Percentiles rank a stretch among this genome's conserved stretches.
These are phyloP conservation scores for Odontomyia ornata DNA, from an alignment of 2,888 invertebrate species.

Conservation along the genomic window DNA sequence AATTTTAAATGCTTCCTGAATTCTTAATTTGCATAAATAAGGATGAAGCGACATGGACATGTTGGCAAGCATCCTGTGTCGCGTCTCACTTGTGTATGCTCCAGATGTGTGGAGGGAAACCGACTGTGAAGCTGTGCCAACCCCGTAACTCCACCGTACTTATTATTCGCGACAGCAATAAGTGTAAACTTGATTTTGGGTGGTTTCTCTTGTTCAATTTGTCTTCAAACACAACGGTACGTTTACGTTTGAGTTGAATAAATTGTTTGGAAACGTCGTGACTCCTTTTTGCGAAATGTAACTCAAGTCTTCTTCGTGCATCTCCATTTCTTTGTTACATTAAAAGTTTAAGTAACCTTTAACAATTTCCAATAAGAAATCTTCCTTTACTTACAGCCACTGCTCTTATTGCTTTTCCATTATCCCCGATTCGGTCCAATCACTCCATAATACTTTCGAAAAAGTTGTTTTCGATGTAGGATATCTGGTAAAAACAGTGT, in stretches of 20 bases:
- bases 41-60: slow-evolving; percentile 5
- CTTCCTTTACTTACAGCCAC: too few species aligned
- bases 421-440: slow-evolving; percentile 7
- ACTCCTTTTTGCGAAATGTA: too few species aligned
- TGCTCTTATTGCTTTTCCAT: background rate
- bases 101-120: background rate
- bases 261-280: too few species aligned
- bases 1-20: slow-evolving; percentile 41
- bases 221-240: too few species aligned
- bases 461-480: slow-evolving; percentile 21
- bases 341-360: too few species aligned
- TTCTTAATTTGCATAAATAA: slow-evolving; percentile 44
- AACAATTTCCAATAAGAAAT: too few species aligned
- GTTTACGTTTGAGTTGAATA: too few species aligned
- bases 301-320: too few species aligned
- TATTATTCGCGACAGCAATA: slow-evolving; percentile 21
- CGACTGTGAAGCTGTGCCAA: background rate
- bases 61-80: slow-evolving; percentile 23
- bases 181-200: background rate
- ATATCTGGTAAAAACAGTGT: background rate
- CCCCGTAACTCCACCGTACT: background rate
- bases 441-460: background rate
- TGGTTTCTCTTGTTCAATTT: too few species aligned
- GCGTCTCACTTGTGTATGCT: background rate
- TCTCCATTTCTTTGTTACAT: too few species aligned